These are phyloP conservation scores for Sphyrna mokarran DNA, from an alignment of 2,113 vertebrate species.

Conservation along the genomic window DNA sequence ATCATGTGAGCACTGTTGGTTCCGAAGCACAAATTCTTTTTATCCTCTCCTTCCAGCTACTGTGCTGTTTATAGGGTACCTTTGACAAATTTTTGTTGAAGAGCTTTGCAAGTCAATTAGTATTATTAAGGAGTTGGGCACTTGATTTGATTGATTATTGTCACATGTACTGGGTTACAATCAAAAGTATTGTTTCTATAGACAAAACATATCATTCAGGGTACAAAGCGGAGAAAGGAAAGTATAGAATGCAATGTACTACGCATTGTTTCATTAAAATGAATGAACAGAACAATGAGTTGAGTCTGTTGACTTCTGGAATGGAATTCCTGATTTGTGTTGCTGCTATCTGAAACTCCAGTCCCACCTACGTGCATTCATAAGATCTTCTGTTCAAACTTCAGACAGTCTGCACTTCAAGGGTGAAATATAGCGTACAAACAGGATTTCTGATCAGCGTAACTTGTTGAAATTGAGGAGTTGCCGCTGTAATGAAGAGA, in stretches of 20 bases:
- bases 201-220: no score
- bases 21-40: neutral
- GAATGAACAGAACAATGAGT: neutral
- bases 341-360: neutral
- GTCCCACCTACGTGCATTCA: neutral
- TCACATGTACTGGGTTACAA: no score
- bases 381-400: neutral
- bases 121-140: neutral
- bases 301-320: neutral
- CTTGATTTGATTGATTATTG: neutral
- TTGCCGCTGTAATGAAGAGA: neutral
- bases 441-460: neutral
- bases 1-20: neutral
- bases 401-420: neutral
- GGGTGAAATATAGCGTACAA: neutral
- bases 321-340: neutral
- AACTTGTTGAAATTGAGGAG: neutral
- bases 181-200: no score
- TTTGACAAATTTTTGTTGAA: neutral
- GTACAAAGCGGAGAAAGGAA: no score
- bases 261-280: neutral
- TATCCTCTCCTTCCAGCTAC: neutral
- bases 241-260: neutral
- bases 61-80: neutral
- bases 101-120: neutral